phyloP scores from a whole-genome alignment of 2,113 vertebrate species.

The Stigmatopora argus region DNA sequence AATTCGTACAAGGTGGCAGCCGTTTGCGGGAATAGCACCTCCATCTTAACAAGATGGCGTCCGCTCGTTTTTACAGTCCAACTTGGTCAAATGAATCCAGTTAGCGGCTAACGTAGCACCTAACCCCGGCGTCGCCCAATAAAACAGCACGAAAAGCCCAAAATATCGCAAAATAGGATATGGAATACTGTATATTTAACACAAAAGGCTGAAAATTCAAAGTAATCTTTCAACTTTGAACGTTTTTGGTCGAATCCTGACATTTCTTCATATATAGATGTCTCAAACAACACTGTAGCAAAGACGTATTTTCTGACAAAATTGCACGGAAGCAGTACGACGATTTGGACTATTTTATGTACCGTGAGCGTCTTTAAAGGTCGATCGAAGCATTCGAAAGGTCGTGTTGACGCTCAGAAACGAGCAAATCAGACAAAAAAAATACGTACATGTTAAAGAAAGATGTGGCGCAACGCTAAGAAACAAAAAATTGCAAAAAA shows the following conservation, averaged over 20 bases:
- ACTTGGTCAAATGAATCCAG: neutral
- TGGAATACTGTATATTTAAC: neutral
- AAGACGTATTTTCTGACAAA: neutral
- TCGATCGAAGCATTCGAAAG: neutral
- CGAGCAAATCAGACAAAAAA: neutral
- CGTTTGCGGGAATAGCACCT: conserved; percentile 42
- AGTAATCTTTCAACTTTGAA: neutral
- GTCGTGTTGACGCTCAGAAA: neutral
- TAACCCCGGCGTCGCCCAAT: neutral
- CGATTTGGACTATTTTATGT: neutral
- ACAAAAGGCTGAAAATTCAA: neutral
- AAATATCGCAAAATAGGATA: conserved; percentile 9
- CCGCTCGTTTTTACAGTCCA: conserved; percentile 16
- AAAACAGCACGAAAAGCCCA: neutral
- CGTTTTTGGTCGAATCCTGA: neutral
- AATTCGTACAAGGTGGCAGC: conserved; percentile 49
- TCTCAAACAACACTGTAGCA: neutral
- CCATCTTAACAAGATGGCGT: conserved; percentile 5
- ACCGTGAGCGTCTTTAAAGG: neutral
- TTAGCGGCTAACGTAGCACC: conserved; percentile 1
- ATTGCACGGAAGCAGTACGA: neutral
- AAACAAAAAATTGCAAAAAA: neutral
- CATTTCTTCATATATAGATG: neutral
- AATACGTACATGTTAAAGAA: neutral
- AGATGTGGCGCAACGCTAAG: neutral